Evolutionary conservation across 2,888 invertebrate species (phyloP), one percentile per base, ranked within the genome.

Genomic region (Diachrysia chrysitis): DNA sequence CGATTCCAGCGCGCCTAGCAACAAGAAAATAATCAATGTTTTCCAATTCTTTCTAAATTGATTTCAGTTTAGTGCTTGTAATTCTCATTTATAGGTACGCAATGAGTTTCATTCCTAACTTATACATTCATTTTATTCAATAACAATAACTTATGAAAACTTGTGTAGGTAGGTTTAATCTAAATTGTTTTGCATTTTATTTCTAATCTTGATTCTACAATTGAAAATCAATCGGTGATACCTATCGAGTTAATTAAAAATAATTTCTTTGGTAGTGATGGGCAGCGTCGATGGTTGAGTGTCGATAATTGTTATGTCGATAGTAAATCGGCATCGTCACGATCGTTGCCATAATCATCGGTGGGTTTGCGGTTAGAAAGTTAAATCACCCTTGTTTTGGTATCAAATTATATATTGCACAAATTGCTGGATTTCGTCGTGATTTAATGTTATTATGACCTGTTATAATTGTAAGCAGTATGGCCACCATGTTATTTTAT

Each of bases 331-430:
- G 55, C 70, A 37, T 66, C 67, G 83, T 84, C 84, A 85, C 84
- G 83, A 83, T 66, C 80, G 66, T 69, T 71, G 79, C 71, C 79
- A 82, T 85, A 85, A 87, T 85, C 85, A 82, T 73, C 84, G 81
- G 82, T 82, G 83, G 79, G 82, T 75, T 83, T 89, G 90, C 85
- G 91, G 91, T 91, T 92, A 89, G 92, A 92, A 92, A 92, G 89
- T 88, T 70, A 87, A 87, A 85, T 89, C 86, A 84, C 86, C 87
- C 86, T 84, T 83, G 83, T 80, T 85, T 81, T 79, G 73, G 79
- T 85, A 78, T 82, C 75, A 84, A 88, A 89, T 89, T 87, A 84
- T 81, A 79, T 85, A 83, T 90, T 90, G 88, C 89, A 87, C 83
- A 88, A 88, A 87, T 82, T 83, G 79, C 75, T 72, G 76, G 73